These are phyloP conservation scores for Potamarius usumacintae DNA, from an alignment of 2,113 vertebrate genomes.

Conservation along the genomic window DNA sequence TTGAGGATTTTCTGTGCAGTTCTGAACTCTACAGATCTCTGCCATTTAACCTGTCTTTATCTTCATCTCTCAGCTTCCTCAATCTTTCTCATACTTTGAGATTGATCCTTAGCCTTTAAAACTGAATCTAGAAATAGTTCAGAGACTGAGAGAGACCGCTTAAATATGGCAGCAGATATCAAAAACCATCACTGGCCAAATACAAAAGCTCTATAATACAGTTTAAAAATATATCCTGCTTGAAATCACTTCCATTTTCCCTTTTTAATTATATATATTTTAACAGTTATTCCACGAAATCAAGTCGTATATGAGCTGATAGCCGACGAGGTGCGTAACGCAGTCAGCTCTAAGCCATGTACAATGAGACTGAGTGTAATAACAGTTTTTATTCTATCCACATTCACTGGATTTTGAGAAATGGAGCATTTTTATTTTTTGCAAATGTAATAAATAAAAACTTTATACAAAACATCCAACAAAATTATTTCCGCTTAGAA, in stretches of 20 bases:
- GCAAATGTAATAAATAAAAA: too few relatives aligned
- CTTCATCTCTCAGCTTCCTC: background rate
- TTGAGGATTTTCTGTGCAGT: background rate
- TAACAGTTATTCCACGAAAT: too few relatives aligned
- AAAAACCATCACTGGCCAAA: background rate
- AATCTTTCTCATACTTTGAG: conserved; percentile 25
- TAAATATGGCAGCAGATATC: background rate
- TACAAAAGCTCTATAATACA: background rate
- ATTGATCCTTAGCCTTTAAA: conserved; percentile 16
- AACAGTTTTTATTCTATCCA: too few relatives aligned
- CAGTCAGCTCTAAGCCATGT: too few relatives aligned
- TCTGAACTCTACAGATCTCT: background rate
- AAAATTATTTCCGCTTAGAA: too few relatives aligned
- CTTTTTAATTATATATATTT: background rate
- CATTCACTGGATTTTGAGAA: too few relatives aligned
- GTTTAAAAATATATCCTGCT: background rate
- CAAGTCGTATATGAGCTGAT: too few relatives aligned
- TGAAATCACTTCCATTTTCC: background rate
- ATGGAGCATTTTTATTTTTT: too few relatives aligned
- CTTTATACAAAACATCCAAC: too few relatives aligned
- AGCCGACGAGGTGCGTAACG: too few relatives aligned
- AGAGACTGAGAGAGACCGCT: background rate
- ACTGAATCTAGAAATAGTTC: background rate
- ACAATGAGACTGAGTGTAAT: too few relatives aligned
- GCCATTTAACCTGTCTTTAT: background rate